Evolutionary conservation across 2,888 invertebrate genomes (phyloP), one percentile per base, ranked within the genome.

Genomic region (Ditylenchus weischeri): DNA sequence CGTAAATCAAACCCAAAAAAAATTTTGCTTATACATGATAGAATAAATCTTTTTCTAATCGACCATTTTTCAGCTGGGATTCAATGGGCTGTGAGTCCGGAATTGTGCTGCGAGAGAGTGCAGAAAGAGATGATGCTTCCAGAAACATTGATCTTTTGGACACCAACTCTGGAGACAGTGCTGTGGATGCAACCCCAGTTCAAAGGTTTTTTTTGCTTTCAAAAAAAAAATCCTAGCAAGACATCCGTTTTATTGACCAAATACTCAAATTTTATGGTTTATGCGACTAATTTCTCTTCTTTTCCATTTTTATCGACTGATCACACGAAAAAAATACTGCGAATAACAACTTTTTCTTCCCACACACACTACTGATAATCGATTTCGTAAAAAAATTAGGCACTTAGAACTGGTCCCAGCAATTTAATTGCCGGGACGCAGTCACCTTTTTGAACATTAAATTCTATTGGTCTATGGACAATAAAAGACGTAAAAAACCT

Each of bases 11-110:
- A 29, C 29, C 3, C 15, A 43, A 43, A 43, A 43, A 43, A 43
- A 43, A 43, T 13, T 43, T 43, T 10, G 13, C 43, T 43, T 43
- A 2, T 43, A 43, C 43, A 13, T 8, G 43, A 10, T 43, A 15
- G 15, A 29, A 29, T 4, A 2, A 29, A 29, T 29, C 29, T 29
- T 29, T 29, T 29, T 29, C 29, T 29, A 29, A 29, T 29, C 29
- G 29, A 29, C 29, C 29, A 29, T 29, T 29, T 4, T 29, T 29
- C 50, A 74, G 74, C 69, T 72, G 69, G 72, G 74, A 74, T 66
- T 71, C 71, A 43, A 69, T 72, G 62, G 74, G 74, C 21, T 75
- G 74, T 64, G 74, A 74, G 59, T 74, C 74, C 10, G 74, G 74
- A 23, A 74, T 74, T 51, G 74, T 69, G 29, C 64, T 75, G 47